phyloP scores from a whole-genome alignment of 2,113 vertebrate genomes.

The Typhlomys cinereus region DNA sequence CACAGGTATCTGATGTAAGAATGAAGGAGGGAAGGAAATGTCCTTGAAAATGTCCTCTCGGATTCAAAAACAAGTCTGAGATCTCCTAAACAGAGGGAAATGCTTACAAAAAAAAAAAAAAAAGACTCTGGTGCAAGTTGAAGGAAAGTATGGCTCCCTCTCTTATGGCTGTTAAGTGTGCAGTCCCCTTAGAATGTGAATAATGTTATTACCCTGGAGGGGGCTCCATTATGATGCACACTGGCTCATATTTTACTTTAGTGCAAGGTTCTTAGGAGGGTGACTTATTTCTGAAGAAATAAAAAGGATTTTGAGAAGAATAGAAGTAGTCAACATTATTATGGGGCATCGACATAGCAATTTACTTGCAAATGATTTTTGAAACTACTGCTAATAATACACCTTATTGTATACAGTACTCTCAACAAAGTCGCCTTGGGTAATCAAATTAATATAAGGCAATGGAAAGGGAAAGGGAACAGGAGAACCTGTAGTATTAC shows the following conservation, averaged over 20 bases:
- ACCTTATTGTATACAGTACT: slow-evolving; percentile 64
- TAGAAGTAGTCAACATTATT: slow-evolving; percentile 70
- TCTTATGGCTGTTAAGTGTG: slow-evolving; percentile 44
- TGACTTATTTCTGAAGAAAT: slow-evolving; percentile 63
- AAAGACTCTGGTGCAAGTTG: not conserved
- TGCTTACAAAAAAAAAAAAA: slow-evolving; percentile 35
- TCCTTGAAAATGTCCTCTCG: slow-evolving; percentile 50
- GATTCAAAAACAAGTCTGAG: slow-evolving; percentile 41
- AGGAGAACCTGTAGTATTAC: slow-evolving; percentile 38
- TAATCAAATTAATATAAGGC: slow-evolving; percentile 73
- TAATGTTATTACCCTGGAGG: slow-evolving; percentile 48
- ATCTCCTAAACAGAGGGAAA: slow-evolving; percentile 15
- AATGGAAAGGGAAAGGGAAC: slow-evolving; percentile 5
- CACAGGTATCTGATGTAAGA: not conserved
- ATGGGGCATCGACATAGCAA: slow-evolving; percentile 61
- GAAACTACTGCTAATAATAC: slow-evolving; percentile 64
- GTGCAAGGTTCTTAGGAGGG: slow-evolving; percentile 45
- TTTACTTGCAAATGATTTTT: slow-evolving; percentile 74
- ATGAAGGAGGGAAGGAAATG: not conserved
- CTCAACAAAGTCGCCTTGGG: slow-evolving; percentile 66
- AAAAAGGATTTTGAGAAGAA: slow-evolving; percentile 65
- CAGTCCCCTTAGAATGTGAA: slow-evolving; percentile 1
- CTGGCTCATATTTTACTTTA: slow-evolving; percentile 54
- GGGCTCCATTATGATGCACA: slow-evolving; percentile 47
- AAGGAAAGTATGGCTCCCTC: not conserved